Evolutionary conservation across 2,113 vertebrate genomes (phyloP).

Genomic region (Dipodomys spectabilis): DNA sequence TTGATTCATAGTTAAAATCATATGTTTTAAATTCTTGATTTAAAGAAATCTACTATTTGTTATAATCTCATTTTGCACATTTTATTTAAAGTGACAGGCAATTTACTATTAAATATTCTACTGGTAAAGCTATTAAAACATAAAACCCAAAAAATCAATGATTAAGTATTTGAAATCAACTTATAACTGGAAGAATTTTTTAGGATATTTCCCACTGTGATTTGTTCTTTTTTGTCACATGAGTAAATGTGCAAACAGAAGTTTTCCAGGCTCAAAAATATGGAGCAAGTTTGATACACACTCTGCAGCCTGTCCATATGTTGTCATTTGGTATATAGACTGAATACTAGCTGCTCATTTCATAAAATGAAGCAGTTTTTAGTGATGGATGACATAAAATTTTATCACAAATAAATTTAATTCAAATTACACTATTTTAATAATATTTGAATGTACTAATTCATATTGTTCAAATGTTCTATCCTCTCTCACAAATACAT

Average conservation of each 20-base stretch:
- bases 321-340: neutral
- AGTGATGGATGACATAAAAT: neutral
- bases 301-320: neutral
- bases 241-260: neutral
- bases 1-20: neutral
- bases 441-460: neutral
- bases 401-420: constrained; percentile 8
- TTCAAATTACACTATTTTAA: constrained; percentile 17
- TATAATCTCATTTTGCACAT: neutral
- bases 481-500: neutral
- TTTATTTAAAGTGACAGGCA: neutral
- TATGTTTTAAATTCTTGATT: neutral
- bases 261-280: neutral
- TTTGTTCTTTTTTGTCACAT: neutral
- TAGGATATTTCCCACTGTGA: neutral
- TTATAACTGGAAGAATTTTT: neutral
- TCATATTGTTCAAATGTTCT: neutral
- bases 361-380: neutral
- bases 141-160: neutral
- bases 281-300: neutral
- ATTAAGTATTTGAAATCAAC: neutral
- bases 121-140: neutral
- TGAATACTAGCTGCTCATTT: neutral
- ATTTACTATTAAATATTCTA: neutral
- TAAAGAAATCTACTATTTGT: neutral